These are phyloP conservation scores for Sebastes nivosus DNA, from an alignment of 2,797 vertebrate species.

Conservation along the genomic window DNA sequence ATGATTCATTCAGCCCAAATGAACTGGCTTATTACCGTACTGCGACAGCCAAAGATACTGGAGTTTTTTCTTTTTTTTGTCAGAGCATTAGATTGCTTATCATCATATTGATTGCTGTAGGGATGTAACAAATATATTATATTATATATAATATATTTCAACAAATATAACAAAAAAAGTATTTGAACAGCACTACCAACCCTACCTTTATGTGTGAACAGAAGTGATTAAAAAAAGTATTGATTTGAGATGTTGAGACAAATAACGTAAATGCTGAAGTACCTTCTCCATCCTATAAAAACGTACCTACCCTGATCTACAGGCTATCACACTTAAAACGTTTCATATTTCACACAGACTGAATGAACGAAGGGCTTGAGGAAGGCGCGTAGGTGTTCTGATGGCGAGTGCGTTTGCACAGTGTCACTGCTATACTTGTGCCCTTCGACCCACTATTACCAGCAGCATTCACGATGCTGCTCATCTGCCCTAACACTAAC, in stretches of 20 bases:
- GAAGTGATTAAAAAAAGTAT: no score
- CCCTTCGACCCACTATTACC: constrained; percentile 71
- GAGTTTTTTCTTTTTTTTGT: no score
- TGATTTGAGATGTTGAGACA: background rate
- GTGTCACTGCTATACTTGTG: constrained; percentile 54
- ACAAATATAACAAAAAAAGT: no score
- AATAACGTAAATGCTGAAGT: background rate
- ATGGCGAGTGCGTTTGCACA: constrained; percentile 39
- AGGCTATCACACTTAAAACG: background rate
- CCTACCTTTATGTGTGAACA: no score
- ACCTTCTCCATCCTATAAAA: background rate
- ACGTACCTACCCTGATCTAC: background rate
- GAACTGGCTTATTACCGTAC: no score
- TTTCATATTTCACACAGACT: constrained; percentile 3
- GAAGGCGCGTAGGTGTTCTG: constrained; percentile 28
- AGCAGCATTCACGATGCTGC: constrained; percentile 70
- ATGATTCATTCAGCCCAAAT: background rate
- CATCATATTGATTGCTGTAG: no score
- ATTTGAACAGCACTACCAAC: no score
- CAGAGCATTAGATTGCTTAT: no score
- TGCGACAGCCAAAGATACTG: no score
- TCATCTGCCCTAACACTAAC: constrained; percentile 82
- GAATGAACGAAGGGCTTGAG: background rate
- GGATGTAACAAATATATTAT: no score
- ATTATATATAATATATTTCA: no score